Base-by-base conservation (phyloP, 2,113 vertebrate genomes). In the Panthera uncia region DNA sequence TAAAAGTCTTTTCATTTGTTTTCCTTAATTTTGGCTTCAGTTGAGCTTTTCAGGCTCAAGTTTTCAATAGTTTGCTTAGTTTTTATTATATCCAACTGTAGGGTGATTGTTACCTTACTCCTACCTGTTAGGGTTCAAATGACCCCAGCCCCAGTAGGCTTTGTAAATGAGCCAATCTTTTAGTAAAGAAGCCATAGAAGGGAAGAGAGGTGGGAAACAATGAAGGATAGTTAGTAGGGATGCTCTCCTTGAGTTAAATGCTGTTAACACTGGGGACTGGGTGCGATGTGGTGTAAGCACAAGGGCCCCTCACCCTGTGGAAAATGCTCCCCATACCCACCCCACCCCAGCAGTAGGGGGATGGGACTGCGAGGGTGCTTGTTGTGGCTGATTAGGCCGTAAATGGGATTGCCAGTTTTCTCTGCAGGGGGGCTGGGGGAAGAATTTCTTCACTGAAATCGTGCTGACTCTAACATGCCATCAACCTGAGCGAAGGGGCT, bases 391-490 rank as follows among this genome's bases (percentile, higher is more conserved):
- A 91, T 83, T 48, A 68, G 50, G 52, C 76, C 48, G 41, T 91
- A 91, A 86, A 73, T 38, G 63, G 63, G 38, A n/a, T 83, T 71
- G 91, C 83, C 27, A 0, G 1, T 52, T 81, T 66, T 95, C 80
- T 88, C 52, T 57, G 48, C 80, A 73, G 74, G 73, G 11, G 79
- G 38, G 33, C 73, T 31, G 61, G 33, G 92, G 90, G 82, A 91
- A 94, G 96, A 87, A 85, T 89, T 89, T 52, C 74, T 86, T 93
- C 45, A 33, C 86, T 97, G 88, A 91, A 91, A 96, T 91, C 1
- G 1, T 25, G 78, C 33, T 86, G 61, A 71, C 61, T 97, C 68
- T 65, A 79, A 91, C 38, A 80, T 33, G 80, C 78, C 18, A 52
- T 94, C 93, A 65, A 9, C 85, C 82, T 36, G 36, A 79, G 55